Evolutionary conservation across 2,113 vertebrate species (phyloP).

Genomic region (Microcebus griseorufus): DNA sequence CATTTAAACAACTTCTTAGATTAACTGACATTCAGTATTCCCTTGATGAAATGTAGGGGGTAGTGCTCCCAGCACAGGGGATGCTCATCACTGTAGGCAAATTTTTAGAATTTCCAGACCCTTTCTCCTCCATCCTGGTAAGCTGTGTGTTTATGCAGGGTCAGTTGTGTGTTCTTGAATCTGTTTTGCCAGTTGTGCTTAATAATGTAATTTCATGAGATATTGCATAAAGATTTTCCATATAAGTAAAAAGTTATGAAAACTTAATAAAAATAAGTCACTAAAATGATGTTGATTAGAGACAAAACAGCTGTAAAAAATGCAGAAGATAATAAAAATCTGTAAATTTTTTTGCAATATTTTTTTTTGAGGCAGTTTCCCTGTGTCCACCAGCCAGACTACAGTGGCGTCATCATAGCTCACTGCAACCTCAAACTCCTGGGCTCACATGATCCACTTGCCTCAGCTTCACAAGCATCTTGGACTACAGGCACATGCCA

Average conservation of each 20-base stretch:
- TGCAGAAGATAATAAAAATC: neutral
- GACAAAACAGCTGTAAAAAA: neutral
- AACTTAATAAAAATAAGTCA: neutral
- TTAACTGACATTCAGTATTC: neutral
- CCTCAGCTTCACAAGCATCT: too few species aligned
- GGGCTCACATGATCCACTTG: too few species aligned
- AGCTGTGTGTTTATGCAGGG: neutral
- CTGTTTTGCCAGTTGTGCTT: neutral
- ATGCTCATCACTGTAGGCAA: neutral
- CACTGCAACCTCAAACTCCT: too few species aligned
- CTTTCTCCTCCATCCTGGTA: neutral
- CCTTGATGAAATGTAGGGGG: neutral
- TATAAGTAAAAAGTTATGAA: neutral
- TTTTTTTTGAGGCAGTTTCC: too few species aligned
- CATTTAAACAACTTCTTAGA: neutral
- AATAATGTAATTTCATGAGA: neutral
- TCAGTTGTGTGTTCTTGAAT: neutral
- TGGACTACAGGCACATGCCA: too few species aligned
- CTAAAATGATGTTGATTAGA: neutral
- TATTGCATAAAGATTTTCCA: neutral
- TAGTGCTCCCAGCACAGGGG: rapidly evolving
- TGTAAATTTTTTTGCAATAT: neutral
- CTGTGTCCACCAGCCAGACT: too few species aligned
- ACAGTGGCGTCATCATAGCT: too few species aligned
- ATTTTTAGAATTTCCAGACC: neutral